phyloP scores from a whole-genome alignment of 2,888 invertebrate species.

The Athalia cordata region DNA sequence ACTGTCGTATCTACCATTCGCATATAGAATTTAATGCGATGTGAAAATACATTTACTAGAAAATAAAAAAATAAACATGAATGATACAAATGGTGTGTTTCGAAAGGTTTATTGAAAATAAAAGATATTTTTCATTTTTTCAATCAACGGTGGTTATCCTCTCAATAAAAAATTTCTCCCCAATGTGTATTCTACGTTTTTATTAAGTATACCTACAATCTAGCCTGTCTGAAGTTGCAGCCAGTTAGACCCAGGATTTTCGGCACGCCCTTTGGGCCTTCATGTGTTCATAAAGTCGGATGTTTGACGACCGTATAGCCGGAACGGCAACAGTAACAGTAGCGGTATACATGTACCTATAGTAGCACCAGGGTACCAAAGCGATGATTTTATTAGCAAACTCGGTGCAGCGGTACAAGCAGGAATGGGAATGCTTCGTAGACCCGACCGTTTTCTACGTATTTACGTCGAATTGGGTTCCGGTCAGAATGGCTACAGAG shows the following conservation, averaged over 20 bases:
- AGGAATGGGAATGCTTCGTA: not conserved
- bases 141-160: too few relatives aligned
- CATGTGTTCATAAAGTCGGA: too few relatives aligned
- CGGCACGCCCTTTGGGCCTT: too few relatives aligned
- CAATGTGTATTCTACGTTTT: too few relatives aligned
- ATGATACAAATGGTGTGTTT: too few relatives aligned
- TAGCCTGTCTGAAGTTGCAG: too few relatives aligned
- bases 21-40: not conserved
- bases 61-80: not conserved
- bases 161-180: too few relatives aligned
- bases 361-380: not conserved
- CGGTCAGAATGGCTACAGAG: too few relatives aligned
- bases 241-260: too few relatives aligned
- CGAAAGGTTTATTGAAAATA: too few relatives aligned
- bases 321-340: not conserved
- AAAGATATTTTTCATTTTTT: too few relatives aligned
- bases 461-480: conserved; percentile 20
- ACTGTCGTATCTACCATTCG: not conserved
- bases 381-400: conserved; percentile 37
- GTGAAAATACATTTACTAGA: not conserved
- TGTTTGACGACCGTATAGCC: not conserved
- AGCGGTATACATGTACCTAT: not conserved
- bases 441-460: conserved; percentile 28
- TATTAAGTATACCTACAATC: too few relatives aligned
- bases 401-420: not conserved